A percentile compares a stretch with the other conserved stretches of the same genome.
phyloP scores from a whole-genome alignment of 2,888 invertebrate species.

The Suillia variegata region DNA sequence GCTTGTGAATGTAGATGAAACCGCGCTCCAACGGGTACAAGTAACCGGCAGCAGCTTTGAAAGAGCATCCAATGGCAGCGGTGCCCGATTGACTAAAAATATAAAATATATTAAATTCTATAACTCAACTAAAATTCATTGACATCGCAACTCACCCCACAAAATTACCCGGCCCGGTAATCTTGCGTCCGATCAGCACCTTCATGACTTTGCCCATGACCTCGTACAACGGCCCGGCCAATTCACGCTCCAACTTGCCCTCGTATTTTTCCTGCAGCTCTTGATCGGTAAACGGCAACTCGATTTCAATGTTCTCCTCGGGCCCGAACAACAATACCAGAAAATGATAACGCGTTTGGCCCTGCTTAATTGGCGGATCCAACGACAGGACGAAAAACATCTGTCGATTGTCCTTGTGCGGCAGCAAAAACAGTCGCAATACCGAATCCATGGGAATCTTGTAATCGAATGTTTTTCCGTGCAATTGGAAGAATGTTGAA shows the following conservation, averaged over 20 bases:
- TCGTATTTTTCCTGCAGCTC: conserved; percentile 94
- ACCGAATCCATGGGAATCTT: conserved; percentile 99
- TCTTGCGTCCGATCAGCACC: conserved; percentile 88
- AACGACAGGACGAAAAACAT: conserved; percentile 98
- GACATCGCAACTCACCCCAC: conserved; percentile 74
- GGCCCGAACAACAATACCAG: conserved; percentile 91
- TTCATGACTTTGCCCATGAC: conserved; percentile 97
- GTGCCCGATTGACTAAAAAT: conserved; percentile 76
- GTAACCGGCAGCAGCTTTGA: conserved; percentile 96
- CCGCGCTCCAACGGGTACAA: conserved; percentile 97
- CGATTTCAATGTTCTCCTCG: conserved; percentile 91
- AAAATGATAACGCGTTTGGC: conserved; percentile 97
- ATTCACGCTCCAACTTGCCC: conserved; percentile 86
- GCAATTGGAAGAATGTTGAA: conserved; percentile 87
- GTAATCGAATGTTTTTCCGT: conserved; percentile 99
- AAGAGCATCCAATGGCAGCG: conserved; percentile 92
- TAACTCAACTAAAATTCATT: not conserved
- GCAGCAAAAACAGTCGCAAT: conserved; percentile 88
- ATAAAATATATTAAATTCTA: conserved; percentile 9
- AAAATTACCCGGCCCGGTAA: conserved; percentile 91
- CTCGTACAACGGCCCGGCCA: conserved; percentile 93
- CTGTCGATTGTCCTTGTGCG: conserved; percentile 96
- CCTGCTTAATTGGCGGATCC: conserved; percentile 99
- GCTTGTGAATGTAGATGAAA: conserved; percentile 98
- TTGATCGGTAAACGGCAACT: conserved; percentile 88